Evolutionary conservation across 2,888 invertebrate species (phyloP), one percentile per base, ranked within the genome.

Genomic region (Acleris sparsana): DNA sequence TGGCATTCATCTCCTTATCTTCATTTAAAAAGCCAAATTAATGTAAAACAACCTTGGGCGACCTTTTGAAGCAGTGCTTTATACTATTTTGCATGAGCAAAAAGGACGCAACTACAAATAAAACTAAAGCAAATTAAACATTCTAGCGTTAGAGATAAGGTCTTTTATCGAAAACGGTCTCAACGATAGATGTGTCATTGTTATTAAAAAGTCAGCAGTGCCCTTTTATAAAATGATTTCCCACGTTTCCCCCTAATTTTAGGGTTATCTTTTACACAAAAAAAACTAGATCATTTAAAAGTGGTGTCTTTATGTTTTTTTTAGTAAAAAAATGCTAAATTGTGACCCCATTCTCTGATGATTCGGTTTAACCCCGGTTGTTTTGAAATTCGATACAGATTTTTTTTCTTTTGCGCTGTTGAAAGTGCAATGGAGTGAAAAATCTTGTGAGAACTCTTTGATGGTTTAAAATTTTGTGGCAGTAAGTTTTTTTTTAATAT

Each of bases 201-300:
- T 39, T 13, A 11, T 33, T 39, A 0, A 39, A 39, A 39, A 13
- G 13, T 39, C 13, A 39, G 13, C 4, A 79, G 80, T 72, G 83
- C 82, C 60, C 73, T 71, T 80, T 73, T 73, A 75, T 71, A 72
- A 69, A 70, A 73, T 33, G 72, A 76, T 80, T 89, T 89, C 86
- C 83, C 89, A 88, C 88, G 87, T 82, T 83, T 85, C 89, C 87
- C 89, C 90, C 90, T 85, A 89, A 84, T 86, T 88, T 87, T 87
- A 77, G 87, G 87, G 87, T 89, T 89, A 88, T 90, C 87, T 85
- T 85, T 80, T 77, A 79, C 80, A 80, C 80, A 68, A 74, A 75
- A 81, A 84, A 84, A 84, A 85, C 80, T 83, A 84, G 87, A 89
- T 89, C 87, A 85, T 86, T 89, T 87, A 84, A 84, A 85, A 88